Base-by-base conservation (phyloP, 1,140 invertebrate species). In the Lordiphosa clarofinis region DNA sequence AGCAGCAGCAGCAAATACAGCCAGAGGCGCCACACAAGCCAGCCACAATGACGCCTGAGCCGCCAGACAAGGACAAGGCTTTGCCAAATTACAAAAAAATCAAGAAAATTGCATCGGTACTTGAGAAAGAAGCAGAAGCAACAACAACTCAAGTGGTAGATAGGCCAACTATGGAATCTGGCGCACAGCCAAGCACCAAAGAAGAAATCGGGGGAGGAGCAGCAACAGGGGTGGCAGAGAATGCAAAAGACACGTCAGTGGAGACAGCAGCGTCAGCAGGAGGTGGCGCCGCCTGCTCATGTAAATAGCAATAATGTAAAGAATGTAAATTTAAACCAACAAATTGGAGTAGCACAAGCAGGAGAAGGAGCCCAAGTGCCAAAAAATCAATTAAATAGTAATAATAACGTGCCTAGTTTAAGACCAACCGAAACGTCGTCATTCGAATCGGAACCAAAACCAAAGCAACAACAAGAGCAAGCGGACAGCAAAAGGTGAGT, bases 371-470 rank as follows among this genome's bases (percentile, higher is more conserved):
- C 57, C 54, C 59, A 72, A 72, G 76, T 82, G 76, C 76, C 76
- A 82, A 82, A 82, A 61, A 84, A 72, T 73, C 56, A 76, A 60
- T 84, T 82, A 43, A 81, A 74, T 58, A 47, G 61, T 46, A 56
- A 64, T 59, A 42, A 46, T 43, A 73, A 50, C 40, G 46, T 65
- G 65, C 40, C 55, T 56, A 50, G 42, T 43, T 50, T 63, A 52
- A 74, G 67, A 56, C 57, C 63, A 74, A 37, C 50, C 39, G 49
- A 76, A 31, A 31, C 28, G 28, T 31, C 28, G 39, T 60, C 58
- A 47, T 44, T 53, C 70, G 54, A 56, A 31, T 39, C 55, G 21
- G 21, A 37, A 28, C 50, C 10, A 35, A 61, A 43, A 53, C 57
- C 61, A 50, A 19, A 38, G 12, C 21, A 56, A 31, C 37, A 72